Base-by-base conservation (phyloP, 2,797 vertebrate genomes). In the Sebastes paucispinis region DNA sequence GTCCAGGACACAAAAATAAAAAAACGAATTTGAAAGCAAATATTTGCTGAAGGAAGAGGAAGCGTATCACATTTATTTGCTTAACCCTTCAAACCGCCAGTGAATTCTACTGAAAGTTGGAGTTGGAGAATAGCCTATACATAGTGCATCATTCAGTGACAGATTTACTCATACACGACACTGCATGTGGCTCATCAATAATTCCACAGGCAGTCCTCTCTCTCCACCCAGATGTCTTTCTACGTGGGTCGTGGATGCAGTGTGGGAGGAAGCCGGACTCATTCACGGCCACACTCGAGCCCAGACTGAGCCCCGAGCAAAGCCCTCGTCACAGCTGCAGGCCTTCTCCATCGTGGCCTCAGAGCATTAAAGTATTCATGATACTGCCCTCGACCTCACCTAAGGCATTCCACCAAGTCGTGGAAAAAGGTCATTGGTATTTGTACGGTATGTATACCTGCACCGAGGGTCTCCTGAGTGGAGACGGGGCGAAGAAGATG, bases 371-470 rank as follows among this genome's bases (percentile, higher is more conserved):
- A 72, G 67, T 64, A 88, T 87, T 85, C 71, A 86, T 65, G 36
- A 32, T 24, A 43, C 52, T 9, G 14, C 34, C 69, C 62, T 59
- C 66, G 65, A 36, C 31, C 73, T 73, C 11, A 8, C 36, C 72
- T 62, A 54, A 76, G 70, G 77, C 71, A 86, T 77, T 86, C 87
- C 36, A 73, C 57, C 24, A 78, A 59, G 69, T 16, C 77, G 68
- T 50, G 27, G 32, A 58, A 66, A 82, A 87, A 88, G 86, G 90
- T 85, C 73, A 85, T 5, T 74, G 32, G 52, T 75, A 80, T 88
- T 79, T 83, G 69, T 66, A 73, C 10, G 60, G 14, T 59, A 47
- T 72, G 14, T 68, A 22, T 79, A 34, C 47, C 63, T 25, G 6
- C n/a, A 66, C 16, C 7, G 10, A 12, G 20, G 52, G 8, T 34